phyloP scores from a whole-genome alignment of 2,888 invertebrate genomes.

The Graphium colonna region DNA sequence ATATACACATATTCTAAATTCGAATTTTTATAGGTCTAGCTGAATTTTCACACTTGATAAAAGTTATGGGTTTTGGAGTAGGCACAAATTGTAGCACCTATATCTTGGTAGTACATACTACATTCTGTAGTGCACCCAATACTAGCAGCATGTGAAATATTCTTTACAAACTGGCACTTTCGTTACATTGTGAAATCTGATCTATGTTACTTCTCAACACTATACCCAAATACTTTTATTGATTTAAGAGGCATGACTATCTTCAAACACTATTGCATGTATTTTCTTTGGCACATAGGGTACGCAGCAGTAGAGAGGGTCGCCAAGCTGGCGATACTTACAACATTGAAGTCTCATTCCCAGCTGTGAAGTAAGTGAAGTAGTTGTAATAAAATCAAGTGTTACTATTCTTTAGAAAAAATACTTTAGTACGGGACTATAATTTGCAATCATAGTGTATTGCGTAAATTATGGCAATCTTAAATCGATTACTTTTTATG shows the following conservation, averaged over 20 bases:
- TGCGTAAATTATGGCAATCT: no score
- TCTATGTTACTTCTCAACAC: neutral
- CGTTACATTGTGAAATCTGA: neutral
- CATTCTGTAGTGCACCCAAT: constrained; percentile 24
- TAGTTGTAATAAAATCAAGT: neutral
- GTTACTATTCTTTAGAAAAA: no score
- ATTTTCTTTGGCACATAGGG: constrained; percentile 82
- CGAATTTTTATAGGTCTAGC: neutral
- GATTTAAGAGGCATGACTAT: constrained; percentile 51
- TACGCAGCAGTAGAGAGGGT: constrained; percentile 86
- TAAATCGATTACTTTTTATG: no score
- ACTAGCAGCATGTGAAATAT: constrained; percentile 12
- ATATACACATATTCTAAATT: constrained; percentile 1
- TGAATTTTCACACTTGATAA: neutral
- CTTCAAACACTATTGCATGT: constrained; percentile 74
- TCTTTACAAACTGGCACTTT: constrained; percentile 12
- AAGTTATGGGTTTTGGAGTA: constrained; percentile 30
- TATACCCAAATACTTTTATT: neutral
- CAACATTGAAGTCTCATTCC: constrained; percentile 94
- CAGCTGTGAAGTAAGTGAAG: constrained; percentile 93
- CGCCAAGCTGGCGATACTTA: constrained; percentile 94
- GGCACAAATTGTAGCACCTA: constrained; percentile 24
- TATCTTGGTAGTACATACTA: neutral
- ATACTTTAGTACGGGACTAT: no score
- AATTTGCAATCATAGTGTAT: no score